Base-by-base conservation (phyloP, 1,140 invertebrate species). In the Hylaeus anthracinus region DNA sequence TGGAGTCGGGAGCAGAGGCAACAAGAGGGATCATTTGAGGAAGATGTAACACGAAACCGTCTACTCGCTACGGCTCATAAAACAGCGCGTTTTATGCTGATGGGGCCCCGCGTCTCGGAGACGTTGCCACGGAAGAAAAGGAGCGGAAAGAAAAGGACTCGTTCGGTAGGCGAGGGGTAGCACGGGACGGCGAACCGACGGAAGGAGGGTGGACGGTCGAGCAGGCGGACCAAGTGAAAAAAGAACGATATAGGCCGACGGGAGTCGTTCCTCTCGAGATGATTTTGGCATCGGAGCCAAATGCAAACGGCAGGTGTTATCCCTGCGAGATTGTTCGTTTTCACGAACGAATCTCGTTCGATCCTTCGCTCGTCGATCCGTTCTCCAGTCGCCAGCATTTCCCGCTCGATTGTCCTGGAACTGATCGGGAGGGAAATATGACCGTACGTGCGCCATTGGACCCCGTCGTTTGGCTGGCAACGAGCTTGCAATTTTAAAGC, bases 11-110 rank as follows among this genome's bases (percentile, higher is more conserved):
- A 73, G 73, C 67, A 79, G 70, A 71, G 86, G 84, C 81, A 85
- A 77, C 74, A 76, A 81, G 72, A 55, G 82, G 77, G 81, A 79
- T 81, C 81, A 86, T 88, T 90, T 87, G 80, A 90, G 87, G 85
- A 88, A 91, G 88, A 91, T 89, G 89, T 92, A 90, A 92, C 86
- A 85, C 88, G 89, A 88, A 86, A 90, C 85, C 84, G 88, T 91
- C 89, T 89, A 88, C 86, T 87, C 86, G 89, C 88, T 91, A 93
- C 89, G 90, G 89, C 87, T 92, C 91, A 89, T 93, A 93, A 93
- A 93, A 90, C 88, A 77, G 82, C 86, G 84, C 90, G 87, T 90
- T 93, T 93, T 93, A 93, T 91, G 91, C 90, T 92, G 91, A 92
- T 92, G 90, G 89, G 10, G 41, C 1, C 81, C 64, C 69, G 77